These are phyloP conservation scores for Bombus balteatus DNA, from an alignment of 1,140 invertebrate species.

Conservation along the genomic window DNA sequence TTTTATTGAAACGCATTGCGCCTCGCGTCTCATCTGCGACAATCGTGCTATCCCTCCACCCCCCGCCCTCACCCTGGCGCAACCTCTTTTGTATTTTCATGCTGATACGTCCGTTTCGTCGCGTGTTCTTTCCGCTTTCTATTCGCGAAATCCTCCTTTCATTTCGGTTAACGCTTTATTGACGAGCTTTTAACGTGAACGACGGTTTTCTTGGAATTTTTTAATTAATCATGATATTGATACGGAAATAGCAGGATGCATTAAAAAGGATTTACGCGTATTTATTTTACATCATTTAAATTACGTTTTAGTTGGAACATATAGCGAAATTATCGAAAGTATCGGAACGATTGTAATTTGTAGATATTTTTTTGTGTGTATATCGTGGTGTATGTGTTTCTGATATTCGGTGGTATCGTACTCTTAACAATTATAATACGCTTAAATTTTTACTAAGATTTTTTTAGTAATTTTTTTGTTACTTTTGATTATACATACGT, in stretches of 20 bases:
- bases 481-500: no score
- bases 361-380: no score
- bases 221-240: no score
- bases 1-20: slow-evolving; percentile 63
- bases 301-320: no score
- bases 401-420: no score
- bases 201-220: not conserved
- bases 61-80: not conserved
- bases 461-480: no score
- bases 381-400: no score
- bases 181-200: not conserved
- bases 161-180: slow-evolving; percentile 18
- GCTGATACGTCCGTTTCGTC: not conserved
- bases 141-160: slow-evolving; percentile 27
- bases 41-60: not conserved
- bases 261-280: not conserved
- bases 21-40: slow-evolving; percentile 36
- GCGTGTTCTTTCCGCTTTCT: not conserved
- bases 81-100: slow-evolving; percentile 33
- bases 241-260: no score
- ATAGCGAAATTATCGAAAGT: no score
- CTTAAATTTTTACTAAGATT: no score
- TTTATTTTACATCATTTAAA: not conserved
- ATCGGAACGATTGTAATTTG: no score
- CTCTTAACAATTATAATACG: no score